Evolutionary conservation across 2,888 invertebrate species (phyloP).

Genomic region (Nebria brevicollis): DNA sequence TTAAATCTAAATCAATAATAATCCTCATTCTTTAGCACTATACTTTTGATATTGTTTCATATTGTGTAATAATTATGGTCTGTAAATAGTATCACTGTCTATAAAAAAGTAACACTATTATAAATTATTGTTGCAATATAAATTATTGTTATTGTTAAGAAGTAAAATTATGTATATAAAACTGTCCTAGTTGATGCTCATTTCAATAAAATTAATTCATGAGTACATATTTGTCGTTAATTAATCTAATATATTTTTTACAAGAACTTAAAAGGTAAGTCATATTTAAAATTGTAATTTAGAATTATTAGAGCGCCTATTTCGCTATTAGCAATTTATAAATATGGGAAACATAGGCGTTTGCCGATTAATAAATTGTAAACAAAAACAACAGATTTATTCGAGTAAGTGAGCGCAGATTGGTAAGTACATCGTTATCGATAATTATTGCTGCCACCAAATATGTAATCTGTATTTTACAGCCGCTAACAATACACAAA

Average conservation of each 20-base stretch:
- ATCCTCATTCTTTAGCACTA: background rate
- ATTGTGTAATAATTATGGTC: slow-evolving; percentile 31
- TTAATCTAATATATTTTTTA: background rate
- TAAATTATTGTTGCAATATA: slow-evolving; percentile 42
- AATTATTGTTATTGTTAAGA: slow-evolving; percentile 45
- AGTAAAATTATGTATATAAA: slow-evolving; percentile 35
- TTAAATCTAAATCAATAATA: background rate
- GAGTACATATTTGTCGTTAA: slow-evolving; percentile 16
- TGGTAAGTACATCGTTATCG: background rate
- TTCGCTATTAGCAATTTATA: too few relatives aligned
- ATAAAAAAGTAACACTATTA: slow-evolving; percentile 21
- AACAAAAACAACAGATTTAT: background rate
- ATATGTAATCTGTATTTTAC: slow-evolving; percentile 25
- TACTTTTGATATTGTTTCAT: slow-evolving; percentile 32
- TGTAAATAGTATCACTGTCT: slow-evolving; percentile 20
- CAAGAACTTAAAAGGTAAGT: too few relatives aligned
- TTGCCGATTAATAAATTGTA: too few relatives aligned
- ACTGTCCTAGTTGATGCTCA: slow-evolving; percentile 44
- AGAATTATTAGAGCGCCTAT: too few relatives aligned
- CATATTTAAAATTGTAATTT: too few relatives aligned
- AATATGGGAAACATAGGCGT: too few relatives aligned
- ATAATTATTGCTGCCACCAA: background rate
- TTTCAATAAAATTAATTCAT: slow-evolving; percentile 43
- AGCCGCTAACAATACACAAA: slow-evolving; percentile 3
- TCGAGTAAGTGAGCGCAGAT: background rate